phyloP scores from a whole-genome alignment of 2,113 vertebrate genomes.

The Dasyprocta punctata region DNA sequence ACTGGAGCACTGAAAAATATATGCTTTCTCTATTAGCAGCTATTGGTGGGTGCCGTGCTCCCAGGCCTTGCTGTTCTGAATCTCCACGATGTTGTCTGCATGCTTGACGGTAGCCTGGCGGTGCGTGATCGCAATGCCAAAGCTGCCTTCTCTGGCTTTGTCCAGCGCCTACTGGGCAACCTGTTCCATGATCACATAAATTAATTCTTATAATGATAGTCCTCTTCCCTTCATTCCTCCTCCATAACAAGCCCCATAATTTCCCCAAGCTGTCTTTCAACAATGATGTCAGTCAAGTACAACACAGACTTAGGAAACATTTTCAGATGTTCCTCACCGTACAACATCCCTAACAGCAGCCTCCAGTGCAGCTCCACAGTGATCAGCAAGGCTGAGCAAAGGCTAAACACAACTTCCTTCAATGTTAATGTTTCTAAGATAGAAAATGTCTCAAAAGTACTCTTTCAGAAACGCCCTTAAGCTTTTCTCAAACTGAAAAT shows the following conservation, averaged over 20 bases:
- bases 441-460: neutral
- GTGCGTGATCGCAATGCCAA: constrained; percentile 74
- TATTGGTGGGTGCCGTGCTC: constrained; percentile 95
- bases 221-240: neutral
- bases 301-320: neutral
- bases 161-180: constrained; percentile 96
- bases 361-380: neutral
- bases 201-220: neutral
- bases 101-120: constrained; percentile 85
- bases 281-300: too few relatives aligned
- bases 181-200: constrained; percentile 79
- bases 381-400: neutral
- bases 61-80: constrained; percentile 88
- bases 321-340: too few relatives aligned
- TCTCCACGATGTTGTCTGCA: too few relatives aligned
- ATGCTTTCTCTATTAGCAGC: constrained; percentile 90
- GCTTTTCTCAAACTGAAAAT: neutral
- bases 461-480: neutral
- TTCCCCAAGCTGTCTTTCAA: neutral
- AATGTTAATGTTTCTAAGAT: neutral
- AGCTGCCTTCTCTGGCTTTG: constrained; percentile 78
- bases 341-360: neutral
- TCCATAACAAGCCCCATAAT: neutral
- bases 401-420: neutral
- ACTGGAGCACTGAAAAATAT: constrained; percentile 92